phyloP scores from a whole-genome alignment of 2,888 invertebrate genomes.

The Furcula furcula region DNA sequence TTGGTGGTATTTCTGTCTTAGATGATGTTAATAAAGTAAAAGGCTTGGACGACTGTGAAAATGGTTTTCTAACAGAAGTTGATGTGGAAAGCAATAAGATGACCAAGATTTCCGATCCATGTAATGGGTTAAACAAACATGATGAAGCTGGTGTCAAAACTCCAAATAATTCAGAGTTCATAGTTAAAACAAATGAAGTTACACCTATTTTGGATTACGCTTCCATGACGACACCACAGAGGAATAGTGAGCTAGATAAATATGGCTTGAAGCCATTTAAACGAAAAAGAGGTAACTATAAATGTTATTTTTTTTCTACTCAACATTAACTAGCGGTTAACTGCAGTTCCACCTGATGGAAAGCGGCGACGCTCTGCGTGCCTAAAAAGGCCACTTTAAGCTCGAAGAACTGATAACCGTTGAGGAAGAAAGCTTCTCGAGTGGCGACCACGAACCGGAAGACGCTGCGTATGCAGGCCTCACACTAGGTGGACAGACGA shows the following conservation, averaged over 20 bases:
- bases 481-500: too few relatives aligned
- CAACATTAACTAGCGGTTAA: too few relatives aligned
- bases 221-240: constrained; percentile 79
- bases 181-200: constrained; percentile 78
- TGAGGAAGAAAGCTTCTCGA: too few relatives aligned
- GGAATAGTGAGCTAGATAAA: constrained; percentile 81
- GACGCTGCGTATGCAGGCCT: too few relatives aligned
- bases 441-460: too few relatives aligned
- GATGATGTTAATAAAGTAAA: constrained; percentile 29
- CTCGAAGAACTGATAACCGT: too few relatives aligned
- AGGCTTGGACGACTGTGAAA: too few relatives aligned
- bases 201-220: constrained; percentile 83
- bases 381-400: too few relatives aligned
- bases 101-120: neutral
- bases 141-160: constrained; percentile 40
- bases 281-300: constrained; percentile 76
- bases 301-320: neutral
- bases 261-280: constrained; percentile 86
- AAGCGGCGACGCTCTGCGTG: too few relatives aligned
- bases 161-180: constrained; percentile 63
- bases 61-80: constrained; percentile 20
- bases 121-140: too few relatives aligned
- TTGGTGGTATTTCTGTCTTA: constrained; percentile 45
- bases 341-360: too few relatives aligned
- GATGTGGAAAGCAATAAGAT: constrained; percentile 9